These are phyloP conservation scores for Periophthalmus magnuspinnatus DNA, from an alignment of 2,797 vertebrate genomes.

Conservation along the genomic window DNA sequence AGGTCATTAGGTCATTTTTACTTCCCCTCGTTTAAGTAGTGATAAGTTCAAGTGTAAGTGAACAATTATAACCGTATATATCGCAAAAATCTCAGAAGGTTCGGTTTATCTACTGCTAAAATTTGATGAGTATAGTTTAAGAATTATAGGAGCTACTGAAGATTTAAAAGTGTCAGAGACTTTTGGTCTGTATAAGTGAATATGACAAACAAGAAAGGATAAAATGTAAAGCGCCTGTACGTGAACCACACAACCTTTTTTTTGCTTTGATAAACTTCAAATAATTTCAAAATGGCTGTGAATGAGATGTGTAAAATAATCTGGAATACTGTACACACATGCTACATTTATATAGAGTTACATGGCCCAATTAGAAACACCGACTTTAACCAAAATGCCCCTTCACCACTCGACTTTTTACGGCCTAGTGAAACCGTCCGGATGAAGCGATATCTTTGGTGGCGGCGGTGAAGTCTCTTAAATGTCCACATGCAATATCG, in stretches of 20 bases:
- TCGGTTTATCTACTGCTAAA: too few species aligned
- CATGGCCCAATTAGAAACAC: constrained; percentile 28
- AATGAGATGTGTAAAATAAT: constrained; percentile 39
- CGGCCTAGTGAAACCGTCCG: constrained; percentile 62
- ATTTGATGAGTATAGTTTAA: too few species aligned
- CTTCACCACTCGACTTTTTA: constrained; percentile 38
- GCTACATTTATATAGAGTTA: not conserved
- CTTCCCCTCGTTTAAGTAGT: too few species aligned
- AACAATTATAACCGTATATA: too few species aligned
- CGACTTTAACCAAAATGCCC: constrained; percentile 40
- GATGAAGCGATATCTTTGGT: constrained; percentile 60
- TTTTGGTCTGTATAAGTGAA: not conserved
- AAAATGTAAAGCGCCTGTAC: too few species aligned
- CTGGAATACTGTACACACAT: constrained; percentile 24
- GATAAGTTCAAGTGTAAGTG: too few species aligned
- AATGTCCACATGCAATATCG: constrained; percentile 69
- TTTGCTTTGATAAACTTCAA: not conserved
- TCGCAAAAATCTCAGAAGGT: too few species aligned
- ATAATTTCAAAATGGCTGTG: constrained; percentile 26
- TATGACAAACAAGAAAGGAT: not conserved
- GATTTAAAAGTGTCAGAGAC: too few species aligned
- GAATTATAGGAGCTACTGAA: too few species aligned
- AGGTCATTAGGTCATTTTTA: too few species aligned
- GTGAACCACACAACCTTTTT: too few species aligned
- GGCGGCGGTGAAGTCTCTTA: constrained; percentile 66